Percentiles rank a stretch among this genome's conserved stretches.
Evolutionary conservation across 2,113 vertebrate genomes (phyloP).

Genomic region (Probosciger aterrimus): DNA sequence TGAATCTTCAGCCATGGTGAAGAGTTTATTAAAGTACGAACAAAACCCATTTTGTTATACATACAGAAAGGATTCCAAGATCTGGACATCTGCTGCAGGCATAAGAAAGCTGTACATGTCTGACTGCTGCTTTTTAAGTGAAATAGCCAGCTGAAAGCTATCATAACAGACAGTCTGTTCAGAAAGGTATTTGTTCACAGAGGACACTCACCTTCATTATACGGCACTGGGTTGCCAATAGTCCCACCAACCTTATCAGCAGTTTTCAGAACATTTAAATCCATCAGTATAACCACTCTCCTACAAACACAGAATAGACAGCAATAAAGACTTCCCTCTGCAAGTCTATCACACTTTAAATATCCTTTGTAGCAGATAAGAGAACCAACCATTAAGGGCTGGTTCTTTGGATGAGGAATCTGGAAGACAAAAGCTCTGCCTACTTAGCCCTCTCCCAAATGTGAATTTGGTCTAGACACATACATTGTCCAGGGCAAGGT

Average conservation of each 20-base stretch:
- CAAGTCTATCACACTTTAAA: background rate
- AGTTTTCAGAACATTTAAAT: conserved; percentile 83
- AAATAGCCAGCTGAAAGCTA: background rate
- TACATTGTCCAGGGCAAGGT: rapidly evolving
- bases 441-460: background rate
- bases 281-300: conserved; percentile 92
- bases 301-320: conserved; percentile 68
- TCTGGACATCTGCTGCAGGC: background rate
- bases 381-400: background rate
- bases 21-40: background rate
- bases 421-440: background rate
- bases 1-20: background rate
- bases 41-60: background rate
- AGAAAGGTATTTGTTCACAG: background rate
- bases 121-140: background rate
- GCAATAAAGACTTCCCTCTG: background rate
- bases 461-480: background rate
- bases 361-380: background rate
- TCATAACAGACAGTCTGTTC: background rate
- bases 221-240: conserved; percentile 90
- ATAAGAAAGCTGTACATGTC: background rate
- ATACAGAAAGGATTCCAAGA: background rate
- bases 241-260: conserved; percentile 77
- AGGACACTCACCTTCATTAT: conserved; percentile 82
- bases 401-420: background rate